Evolutionary conservation across 1,140 invertebrate species (phyloP).

Genomic region (Pseudachorutes palmiensis): DNA sequence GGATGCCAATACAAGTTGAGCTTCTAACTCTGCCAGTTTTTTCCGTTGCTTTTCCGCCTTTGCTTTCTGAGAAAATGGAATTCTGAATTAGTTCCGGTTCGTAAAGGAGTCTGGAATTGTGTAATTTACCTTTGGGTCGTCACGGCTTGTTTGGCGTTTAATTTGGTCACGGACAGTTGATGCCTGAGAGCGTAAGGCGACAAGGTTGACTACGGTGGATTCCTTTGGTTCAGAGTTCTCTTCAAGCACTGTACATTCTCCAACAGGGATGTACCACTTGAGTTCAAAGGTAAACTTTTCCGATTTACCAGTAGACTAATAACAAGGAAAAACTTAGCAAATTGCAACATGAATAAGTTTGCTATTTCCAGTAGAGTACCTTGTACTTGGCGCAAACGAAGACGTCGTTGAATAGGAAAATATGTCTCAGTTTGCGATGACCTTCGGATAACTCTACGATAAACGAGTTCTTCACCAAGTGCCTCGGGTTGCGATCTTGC

Average conservation of each 20-base stretch:
- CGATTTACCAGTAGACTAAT: conserved; percentile 57
- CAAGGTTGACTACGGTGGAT: conserved; percentile 69
- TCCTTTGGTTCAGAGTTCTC: conserved; percentile 58
- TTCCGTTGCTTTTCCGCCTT: conserved; percentile 77
- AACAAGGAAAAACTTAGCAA: conserved; percentile 26
- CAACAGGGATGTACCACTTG: conserved; percentile 81
- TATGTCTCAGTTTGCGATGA: conserved; percentile 78
- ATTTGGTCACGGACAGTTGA: conserved; percentile 77
- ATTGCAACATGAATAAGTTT: not conserved
- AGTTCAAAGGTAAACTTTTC: conserved; percentile 85
- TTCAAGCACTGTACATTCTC: conserved; percentile 62
- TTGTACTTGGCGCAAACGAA: conserved; percentile 93
- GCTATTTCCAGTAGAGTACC: conserved; percentile 44
- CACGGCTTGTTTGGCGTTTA: conserved; percentile 61
- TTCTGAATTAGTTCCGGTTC: no score
- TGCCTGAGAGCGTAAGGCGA: conserved; percentile 72
- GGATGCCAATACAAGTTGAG: conserved; percentile 76
- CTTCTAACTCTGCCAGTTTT: conserved; percentile 78
- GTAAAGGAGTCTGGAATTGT: not conserved
- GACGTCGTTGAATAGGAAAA: conserved; percentile 91
- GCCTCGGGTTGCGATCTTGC: conserved; percentile 67
- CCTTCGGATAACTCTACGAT: conserved; percentile 83
- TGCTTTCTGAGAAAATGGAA: conserved; percentile 33
- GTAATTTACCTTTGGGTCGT: conserved; percentile 50
- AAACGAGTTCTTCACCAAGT: conserved; percentile 88